Evolutionary conservation across 2,888 invertebrate species (phyloP).

Genomic region (Octonoba sinensis): DNA sequence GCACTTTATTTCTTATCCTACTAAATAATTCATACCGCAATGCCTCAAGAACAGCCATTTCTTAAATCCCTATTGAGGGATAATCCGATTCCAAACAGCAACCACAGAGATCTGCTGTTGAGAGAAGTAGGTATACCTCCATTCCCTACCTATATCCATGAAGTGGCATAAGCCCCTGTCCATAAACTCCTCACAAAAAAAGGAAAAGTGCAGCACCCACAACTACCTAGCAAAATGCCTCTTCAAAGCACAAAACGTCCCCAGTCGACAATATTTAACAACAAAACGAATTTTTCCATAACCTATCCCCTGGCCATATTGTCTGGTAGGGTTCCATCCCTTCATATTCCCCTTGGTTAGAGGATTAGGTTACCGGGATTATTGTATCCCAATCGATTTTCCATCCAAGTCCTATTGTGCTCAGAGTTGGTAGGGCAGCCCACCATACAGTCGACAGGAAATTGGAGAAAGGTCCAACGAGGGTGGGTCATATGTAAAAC

Average conservation of each 20-base stretch:
- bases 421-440: slow-evolving; percentile 10
- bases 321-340: slow-evolving; percentile 15
- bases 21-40: too few relatives aligned
- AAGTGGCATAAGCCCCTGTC: slow-evolving; percentile 23
- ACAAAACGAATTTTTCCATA: slow-evolving; percentile 28
- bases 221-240: too few relatives aligned
- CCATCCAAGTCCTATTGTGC: slow-evolving; percentile 1
- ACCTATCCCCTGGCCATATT: slow-evolving; percentile 27
- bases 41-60: too few relatives aligned
- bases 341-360: slow-evolving; percentile 10
- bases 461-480: slow-evolving; percentile 16
- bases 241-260: slow-evolving; percentile 35
- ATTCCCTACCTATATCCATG: slow-evolving; percentile 15
- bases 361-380: slow-evolving; percentile 46
- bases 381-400: slow-evolving; percentile 30
- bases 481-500: too few relatives aligned
- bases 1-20: too few relatives aligned
- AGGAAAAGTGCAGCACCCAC: slow-evolving; percentile 8
- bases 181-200: slow-evolving; percentile 8
- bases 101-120: too few relatives aligned
- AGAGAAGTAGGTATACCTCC: too few relatives aligned
- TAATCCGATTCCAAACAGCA: too few relatives aligned
- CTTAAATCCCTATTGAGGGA: too few relatives aligned
- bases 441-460: slow-evolving; percentile 8
- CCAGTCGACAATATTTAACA: slow-evolving; percentile 45